These are phyloP conservation scores for Calliopsis andreniformis DNA, from an alignment of 1,140 invertebrate genomes.

Conservation along the genomic window DNA sequence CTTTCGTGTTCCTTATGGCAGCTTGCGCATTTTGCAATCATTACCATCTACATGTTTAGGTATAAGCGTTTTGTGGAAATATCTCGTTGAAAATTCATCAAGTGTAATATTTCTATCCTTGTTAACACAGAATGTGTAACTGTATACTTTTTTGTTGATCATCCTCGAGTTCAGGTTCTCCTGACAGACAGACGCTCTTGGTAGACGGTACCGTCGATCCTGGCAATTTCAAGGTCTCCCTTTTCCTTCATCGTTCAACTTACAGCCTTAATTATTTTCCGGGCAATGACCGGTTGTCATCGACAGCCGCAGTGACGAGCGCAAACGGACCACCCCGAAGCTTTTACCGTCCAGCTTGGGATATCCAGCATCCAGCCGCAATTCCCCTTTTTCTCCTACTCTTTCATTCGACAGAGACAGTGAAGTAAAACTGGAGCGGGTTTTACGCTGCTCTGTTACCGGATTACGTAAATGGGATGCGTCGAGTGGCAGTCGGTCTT, in stretches of 20 bases:
- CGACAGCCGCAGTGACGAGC: conserved; percentile 56
- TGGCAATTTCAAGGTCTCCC: conserved; percentile 37
- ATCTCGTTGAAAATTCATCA: too few species aligned
- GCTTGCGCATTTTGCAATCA: neutral
- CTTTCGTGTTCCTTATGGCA: neutral
- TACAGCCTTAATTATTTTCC: conserved; percentile 55
- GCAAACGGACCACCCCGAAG: conserved; percentile 57
- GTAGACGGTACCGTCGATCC: conserved; percentile 26
- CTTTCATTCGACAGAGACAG: neutral
- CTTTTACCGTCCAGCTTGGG: conserved; percentile 2
- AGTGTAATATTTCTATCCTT: too few species aligned
- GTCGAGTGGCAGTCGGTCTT: neutral
- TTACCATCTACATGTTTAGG: too few species aligned
- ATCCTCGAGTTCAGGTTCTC: too few species aligned
- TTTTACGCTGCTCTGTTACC: conserved; percentile 4
- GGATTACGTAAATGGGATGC: conserved; percentile 27
- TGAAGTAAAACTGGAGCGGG: conserved; percentile 6
- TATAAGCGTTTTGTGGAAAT: too few species aligned
- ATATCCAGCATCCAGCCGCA: neutral
- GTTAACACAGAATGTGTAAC: too few species aligned
- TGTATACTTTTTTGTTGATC: too few species aligned
- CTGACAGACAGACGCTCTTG: too few species aligned
- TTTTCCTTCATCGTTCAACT: neutral
- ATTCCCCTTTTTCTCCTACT: neutral
- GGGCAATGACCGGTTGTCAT: conserved; percentile 64